These are phyloP conservation scores for Ephydatia muelleri DNA, from an alignment of 37 sponge, comb jelly and placozoan genomes.

Conservation along the genomic window DNA sequence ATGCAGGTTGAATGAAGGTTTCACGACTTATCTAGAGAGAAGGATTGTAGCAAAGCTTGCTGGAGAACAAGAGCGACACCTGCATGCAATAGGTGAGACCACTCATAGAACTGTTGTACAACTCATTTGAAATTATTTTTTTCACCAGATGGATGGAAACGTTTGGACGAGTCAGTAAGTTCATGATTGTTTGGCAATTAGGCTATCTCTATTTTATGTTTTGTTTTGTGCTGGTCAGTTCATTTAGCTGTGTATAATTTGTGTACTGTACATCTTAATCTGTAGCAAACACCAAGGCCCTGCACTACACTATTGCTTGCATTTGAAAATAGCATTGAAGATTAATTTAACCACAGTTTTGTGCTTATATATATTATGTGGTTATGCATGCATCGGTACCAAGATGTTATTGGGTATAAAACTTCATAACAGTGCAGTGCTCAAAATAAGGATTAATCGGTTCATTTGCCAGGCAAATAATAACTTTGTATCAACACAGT, in stretches of 20 bases:
- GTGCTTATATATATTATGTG: too few species aligned
- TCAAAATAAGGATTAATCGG: too few species aligned
- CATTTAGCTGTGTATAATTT: neutral
- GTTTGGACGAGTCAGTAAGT: conserved; percentile 64
- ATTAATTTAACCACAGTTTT: too few species aligned
- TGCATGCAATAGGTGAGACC: conserved; percentile 55
- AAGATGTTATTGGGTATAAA: too few species aligned
- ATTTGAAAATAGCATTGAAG: neutral
- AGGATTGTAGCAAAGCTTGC: conserved; percentile 67
- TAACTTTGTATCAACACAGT: too few species aligned
- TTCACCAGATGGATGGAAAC: conserved; percentile 73
- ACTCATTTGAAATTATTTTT: neutral
- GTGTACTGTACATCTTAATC: conserved; percentile 6
- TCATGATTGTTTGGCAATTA: neutral
- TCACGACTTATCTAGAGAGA: conserved; percentile 89
- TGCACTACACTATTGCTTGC: too few species aligned
- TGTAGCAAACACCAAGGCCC: neutral
- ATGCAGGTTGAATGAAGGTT: conserved; percentile 90
- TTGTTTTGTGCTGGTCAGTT: neutral
- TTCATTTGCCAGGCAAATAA: too few species aligned
- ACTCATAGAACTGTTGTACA: neutral
- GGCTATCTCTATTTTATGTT: neutral
- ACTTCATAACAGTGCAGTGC: too few species aligned
- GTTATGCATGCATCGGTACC: too few species aligned
- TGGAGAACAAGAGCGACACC: conserved; percentile 71